A percentile compares a stretch with the other conserved stretches of the same genome.
phyloP scores from a whole-genome alignment of 2,888 invertebrate genomes.

The Eurois occulta region DNA sequence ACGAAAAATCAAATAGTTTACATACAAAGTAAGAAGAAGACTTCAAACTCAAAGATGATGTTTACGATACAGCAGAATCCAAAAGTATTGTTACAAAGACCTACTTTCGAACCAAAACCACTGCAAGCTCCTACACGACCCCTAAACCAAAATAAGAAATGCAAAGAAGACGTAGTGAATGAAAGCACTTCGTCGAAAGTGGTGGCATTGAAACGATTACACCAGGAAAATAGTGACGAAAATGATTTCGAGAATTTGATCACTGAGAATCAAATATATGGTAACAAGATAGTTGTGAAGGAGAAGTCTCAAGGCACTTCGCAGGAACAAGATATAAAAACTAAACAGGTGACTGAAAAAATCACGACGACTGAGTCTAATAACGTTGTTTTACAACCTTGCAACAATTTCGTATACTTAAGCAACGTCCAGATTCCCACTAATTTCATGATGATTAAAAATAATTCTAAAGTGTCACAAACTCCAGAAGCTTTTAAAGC shows the following conservation, averaged over 20 bases:
- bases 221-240: constrained; percentile 88
- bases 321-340: constrained; percentile 85
- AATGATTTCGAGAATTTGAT: constrained; percentile 90
- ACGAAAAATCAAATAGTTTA: constrained; percentile 85
- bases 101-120: constrained; percentile 86
- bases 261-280: constrained; percentile 90
- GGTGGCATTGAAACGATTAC: constrained; percentile 86
- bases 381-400: constrained; percentile 83
- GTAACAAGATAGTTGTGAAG: constrained; percentile 90
- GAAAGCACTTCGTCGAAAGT: constrained; percentile 85
- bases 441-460: constrained; percentile 88
- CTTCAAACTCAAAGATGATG: constrained; percentile 83
- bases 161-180: constrained; percentile 82
- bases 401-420: constrained; percentile 83
- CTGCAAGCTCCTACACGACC: constrained; percentile 88
- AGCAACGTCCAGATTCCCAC: constrained; percentile 86
- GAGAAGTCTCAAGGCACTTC: constrained; percentile 86
- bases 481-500: constrained; percentile 72
- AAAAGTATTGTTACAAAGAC: constrained; percentile 83
- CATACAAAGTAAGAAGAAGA: constrained; percentile 81
- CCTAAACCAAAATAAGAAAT: constrained; percentile 84
- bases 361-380: constrained; percentile 76
- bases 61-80: constrained; percentile 84
- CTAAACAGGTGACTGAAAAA: constrained; percentile 76
- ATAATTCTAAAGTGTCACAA: constrained; percentile 76